Percentiles rank a stretch among this genome's conserved stretches.
phyloP scores from a whole-genome alignment of 2,797 vertebrate genomes.

The Prunella strophiata region DNA sequence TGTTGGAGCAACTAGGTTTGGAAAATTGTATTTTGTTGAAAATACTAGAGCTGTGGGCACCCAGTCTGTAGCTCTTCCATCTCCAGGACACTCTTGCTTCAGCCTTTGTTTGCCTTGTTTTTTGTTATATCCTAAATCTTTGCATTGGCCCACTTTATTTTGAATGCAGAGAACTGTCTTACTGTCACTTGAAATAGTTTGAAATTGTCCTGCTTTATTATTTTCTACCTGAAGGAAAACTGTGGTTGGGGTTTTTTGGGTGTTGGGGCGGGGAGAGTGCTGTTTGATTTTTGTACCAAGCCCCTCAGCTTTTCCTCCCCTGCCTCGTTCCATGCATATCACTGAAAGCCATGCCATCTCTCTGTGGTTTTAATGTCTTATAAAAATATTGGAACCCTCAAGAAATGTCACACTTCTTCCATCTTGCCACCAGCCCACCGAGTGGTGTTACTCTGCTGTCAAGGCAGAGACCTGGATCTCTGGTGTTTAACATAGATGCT shows the following conservation, averaged over 20 bases:
- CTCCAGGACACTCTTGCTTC: neutral
- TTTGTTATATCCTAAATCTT: neutral
- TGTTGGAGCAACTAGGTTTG: neutral
- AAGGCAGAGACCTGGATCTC: neutral
- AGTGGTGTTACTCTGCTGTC: neutral
- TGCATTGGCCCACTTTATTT: neutral
- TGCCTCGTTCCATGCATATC: neutral
- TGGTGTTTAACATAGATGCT: neutral
- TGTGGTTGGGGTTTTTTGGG: neutral
- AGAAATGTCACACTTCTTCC: neutral
- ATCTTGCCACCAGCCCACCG: neutral
- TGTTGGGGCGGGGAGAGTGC: accelerated
- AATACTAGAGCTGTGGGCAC: neutral
- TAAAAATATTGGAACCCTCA: neutral
- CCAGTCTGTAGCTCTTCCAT: neutral
- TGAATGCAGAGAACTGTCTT: neutral
- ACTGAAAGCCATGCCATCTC: neutral
- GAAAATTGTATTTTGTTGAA: neutral
- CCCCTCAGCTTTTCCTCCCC: neutral
- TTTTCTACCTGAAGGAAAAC: neutral
- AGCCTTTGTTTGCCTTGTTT: neutral
- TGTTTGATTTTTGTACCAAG: neutral
- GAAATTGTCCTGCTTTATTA: neutral
- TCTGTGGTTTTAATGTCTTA: neutral
- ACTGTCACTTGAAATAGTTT: neutral